Evolutionary conservation across 1,140 invertebrate species (phyloP), one percentile per base, ranked within the genome.

Genomic region (Cheumatopsyche charites): DNA sequence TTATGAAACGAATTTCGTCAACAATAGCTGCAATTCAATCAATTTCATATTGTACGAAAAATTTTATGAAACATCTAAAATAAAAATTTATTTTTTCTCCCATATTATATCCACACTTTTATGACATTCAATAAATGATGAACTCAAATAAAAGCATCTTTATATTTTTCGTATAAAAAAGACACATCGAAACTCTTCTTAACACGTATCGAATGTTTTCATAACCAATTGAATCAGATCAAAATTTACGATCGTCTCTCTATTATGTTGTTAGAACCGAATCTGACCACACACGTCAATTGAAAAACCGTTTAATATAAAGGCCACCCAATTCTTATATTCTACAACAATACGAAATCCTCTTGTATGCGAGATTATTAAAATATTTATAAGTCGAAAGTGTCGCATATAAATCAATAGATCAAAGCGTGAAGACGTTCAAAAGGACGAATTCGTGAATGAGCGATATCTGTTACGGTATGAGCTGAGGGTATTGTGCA

Each of bases 401-500:
- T 67, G 65, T 67, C 65, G 41, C 43, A 21, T 66, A 67, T 67
- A 67, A 67, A 67, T 67, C 65, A 67, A 67, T 67, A 19, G 43
- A 49, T 67, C 65, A 67, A 67, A 67, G 65, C 65, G 65, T 67
- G 65, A 67, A 67, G 65, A 45, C 15, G 36, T 52, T 9, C 19
- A 19, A 45, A 52, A 52, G 47, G 47, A 19, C 29, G 29, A 36
- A 36, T 36, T 36, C 29, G n/a, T n/a, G n/a, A n/a, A n/a, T n/a
- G n/a, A n/a, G n/a, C n/a, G n/a, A n/a, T 36, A 3, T 36, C 29
- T 3, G 9, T 36, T 36, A 36, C 9, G n/a, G n/a, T 36, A 36
- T 36, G 29, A 36, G 9, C 29, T 36, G 29, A n/a, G n/a, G 29
- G 4, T 17, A 52, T 52, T 52, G 47, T 52, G 47, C 19, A 7